Evolutionary conservation across 1,140 invertebrate species (phyloP).

Genomic region (Calycopis cecrops): DNA sequence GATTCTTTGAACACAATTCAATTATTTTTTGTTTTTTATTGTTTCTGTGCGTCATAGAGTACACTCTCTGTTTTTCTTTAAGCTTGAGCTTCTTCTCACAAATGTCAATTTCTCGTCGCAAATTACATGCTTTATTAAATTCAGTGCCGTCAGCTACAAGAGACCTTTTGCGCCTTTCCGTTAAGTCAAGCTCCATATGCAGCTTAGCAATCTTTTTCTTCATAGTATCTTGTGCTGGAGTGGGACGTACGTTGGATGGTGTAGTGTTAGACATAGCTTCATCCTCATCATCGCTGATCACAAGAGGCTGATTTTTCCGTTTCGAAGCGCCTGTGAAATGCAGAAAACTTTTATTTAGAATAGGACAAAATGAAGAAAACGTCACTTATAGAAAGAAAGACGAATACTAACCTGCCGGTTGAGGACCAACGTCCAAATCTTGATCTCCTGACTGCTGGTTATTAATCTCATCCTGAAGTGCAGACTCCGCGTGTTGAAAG

Average conservation of each 20-base stretch:
- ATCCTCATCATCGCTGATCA: slow-evolving; percentile 17
- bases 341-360: slow-evolving; percentile 12
- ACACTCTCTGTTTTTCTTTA: slow-evolving; percentile 20
- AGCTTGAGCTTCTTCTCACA: slow-evolving; percentile 18
- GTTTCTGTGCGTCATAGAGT: slow-evolving; percentile 18
- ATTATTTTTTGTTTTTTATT: slow-evolving; percentile 17
- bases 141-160: slow-evolving; percentile 14
- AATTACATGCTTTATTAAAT: slow-evolving; percentile 11
- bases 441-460: too few species aligned
- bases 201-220: slow-evolving; percentile 19
- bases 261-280: slow-evolving; percentile 15
- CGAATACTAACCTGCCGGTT: too few species aligned
- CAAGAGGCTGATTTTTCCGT: slow-evolving; percentile 13
- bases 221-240: slow-evolving; percentile 15
- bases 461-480: too few species aligned
- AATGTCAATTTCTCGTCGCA: slow-evolving; percentile 15
- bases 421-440: too few species aligned
- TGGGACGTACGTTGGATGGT: slow-evolving; percentile 18
- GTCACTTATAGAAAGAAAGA: too few species aligned
- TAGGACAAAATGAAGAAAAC: too few species aligned
- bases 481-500: too few species aligned
- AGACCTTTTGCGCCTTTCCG: slow-evolving; percentile 15
- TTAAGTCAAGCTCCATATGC: slow-evolving; percentile 19
- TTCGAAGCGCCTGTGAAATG: slow-evolving; percentile 15
- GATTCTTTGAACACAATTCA: slow-evolving; percentile 16